Conservation (phyloP, 2,113 vertebrate species). For the Eptatretus burgeri region DNA sequence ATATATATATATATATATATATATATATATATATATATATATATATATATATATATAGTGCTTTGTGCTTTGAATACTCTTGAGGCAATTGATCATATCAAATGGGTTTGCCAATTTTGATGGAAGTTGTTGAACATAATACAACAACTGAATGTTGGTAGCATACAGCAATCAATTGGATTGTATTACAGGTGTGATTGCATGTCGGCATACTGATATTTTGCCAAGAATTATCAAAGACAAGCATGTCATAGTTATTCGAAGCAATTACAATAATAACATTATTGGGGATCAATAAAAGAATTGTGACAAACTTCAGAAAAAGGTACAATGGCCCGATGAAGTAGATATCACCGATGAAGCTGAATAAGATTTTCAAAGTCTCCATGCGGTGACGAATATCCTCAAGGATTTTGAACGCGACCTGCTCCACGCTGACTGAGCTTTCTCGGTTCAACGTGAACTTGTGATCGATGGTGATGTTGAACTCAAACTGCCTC, state of each 20-base stretch:
- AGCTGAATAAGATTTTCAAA: slow-evolving; percentile 10
- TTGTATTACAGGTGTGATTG: no score
- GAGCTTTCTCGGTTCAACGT: slow-evolving; percentile 23
- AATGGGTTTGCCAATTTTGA: no score
- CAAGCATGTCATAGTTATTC: background rate
- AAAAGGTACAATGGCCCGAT: slow-evolving; percentile 21
- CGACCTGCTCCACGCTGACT: slow-evolving; percentile 25
- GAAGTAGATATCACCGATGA: slow-evolving; percentile 20
- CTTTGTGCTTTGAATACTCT: no score
- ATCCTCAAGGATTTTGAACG: slow-evolving; percentile 24
- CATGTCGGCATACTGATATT: no score
- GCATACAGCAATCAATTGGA: no score
- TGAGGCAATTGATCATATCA: no score
- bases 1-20: no score
- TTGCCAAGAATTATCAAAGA: no score
- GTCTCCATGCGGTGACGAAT: slow-evolving; percentile 15
- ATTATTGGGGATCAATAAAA: background rate
- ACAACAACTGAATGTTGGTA: no score
- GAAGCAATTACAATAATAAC: background rate
- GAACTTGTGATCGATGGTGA: slow-evolving; percentile 20
- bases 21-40: no score
- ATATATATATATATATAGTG: no score
- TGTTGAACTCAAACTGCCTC: slow-evolving; percentile 45
- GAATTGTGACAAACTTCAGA: slow-evolving; percentile 22
- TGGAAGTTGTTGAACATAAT: no score